Conservation (phyloP, 2,888 invertebrate genomes). For the Scaptomyza parva region DNA sequence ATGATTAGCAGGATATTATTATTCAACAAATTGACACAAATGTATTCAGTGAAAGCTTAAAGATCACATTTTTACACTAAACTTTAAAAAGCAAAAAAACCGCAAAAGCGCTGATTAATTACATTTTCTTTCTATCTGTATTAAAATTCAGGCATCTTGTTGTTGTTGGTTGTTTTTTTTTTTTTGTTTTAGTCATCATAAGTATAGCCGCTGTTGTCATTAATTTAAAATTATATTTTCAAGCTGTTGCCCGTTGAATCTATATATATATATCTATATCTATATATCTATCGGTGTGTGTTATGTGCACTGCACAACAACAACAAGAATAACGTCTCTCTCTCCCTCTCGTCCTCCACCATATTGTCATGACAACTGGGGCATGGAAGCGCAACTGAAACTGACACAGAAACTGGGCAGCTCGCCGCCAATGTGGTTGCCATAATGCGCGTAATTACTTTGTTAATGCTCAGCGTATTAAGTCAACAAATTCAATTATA, state of each 20-base stretch:
- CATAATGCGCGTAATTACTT: conserved; percentile 75
- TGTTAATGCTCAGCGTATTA: conserved; percentile 69
- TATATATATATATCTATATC: background rate
- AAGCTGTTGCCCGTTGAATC: conserved; percentile 20
- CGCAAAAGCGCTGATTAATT: conserved; percentile 3
- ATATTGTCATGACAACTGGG: conserved; percentile 28
- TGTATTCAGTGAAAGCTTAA: too few relatives aligned
- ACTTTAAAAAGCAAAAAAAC: background rate
- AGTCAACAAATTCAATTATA: conserved; percentile 61
- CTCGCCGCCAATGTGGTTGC: conserved; percentile 56
- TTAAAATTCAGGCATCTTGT: background rate
- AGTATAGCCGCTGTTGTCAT: conserved; percentile 4
- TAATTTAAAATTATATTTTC: conserved; percentile 16
- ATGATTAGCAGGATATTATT: too few relatives aligned
- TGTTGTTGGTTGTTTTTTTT: background rate
- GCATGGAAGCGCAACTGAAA: conserved; percentile 12
- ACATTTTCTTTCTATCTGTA: background rate
- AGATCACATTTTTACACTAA: too few relatives aligned
- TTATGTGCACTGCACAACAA: conserved; percentile 41
- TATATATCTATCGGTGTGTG: background rate
- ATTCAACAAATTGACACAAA: too few relatives aligned
- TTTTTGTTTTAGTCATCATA: background rate
- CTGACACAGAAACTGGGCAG: conserved; percentile 14
- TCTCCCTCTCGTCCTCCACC: background rate
- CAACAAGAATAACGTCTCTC: conserved; percentile 11